A percentile compares a stretch with the other conserved stretches of the same genome.
Conservation (phyloP, 1,140 invertebrate genomes). For the Pectinophora gossypiella region DNA sequence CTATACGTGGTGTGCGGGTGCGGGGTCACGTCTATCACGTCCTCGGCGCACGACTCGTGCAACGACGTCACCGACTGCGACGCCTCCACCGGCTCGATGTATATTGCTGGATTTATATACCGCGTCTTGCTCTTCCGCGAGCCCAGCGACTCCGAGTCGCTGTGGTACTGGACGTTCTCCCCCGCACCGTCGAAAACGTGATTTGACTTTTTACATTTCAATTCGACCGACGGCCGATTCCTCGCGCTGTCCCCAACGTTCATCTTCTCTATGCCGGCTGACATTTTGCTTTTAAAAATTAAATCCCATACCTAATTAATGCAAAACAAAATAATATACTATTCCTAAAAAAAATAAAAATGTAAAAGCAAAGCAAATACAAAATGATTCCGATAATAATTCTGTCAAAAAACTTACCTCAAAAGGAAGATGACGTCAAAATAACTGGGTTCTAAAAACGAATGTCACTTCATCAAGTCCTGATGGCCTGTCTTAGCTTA, state of each 20-base stretch:
- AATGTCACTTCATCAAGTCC: not conserved
- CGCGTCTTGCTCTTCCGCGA: slow-evolving; percentile 59
- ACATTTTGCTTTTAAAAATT: slow-evolving; percentile 40
- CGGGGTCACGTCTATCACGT: slow-evolving; percentile 57
- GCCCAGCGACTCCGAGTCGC: slow-evolving; percentile 54
- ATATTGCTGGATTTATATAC: slow-evolving; percentile 67
- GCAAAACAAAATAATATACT: not conserved
- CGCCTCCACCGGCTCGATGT: slow-evolving; percentile 50
- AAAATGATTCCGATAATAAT: slow-evolving; percentile 16
- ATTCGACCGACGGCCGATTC: slow-evolving; percentile 31
- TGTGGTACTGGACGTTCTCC: slow-evolving; percentile 59
- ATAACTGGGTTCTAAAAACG: slow-evolving; percentile 7
- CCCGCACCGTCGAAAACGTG: slow-evolving; percentile 63
- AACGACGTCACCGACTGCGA: slow-evolving; percentile 55
- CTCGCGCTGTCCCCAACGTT: slow-evolving; percentile 58
- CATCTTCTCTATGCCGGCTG: slow-evolving; percentile 46
- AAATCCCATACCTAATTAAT: slow-evolving; percentile 21
- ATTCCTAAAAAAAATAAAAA: slow-evolving; percentile 7
- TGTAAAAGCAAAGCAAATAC: slow-evolving; percentile 17
- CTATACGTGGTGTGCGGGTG: slow-evolving; percentile 58
- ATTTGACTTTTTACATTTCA: slow-evolving; percentile 39
- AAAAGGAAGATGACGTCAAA: slow-evolving; percentile 27
- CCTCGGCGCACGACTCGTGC: slow-evolving; percentile 41
- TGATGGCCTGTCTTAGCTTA: not conserved
- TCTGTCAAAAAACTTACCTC: slow-evolving; percentile 12